A percentile compares a stretch with the other conserved stretches of the same genome.
phyloP scores from a whole-genome alignment of 92 coral and sea anemone species.

The Paragorgia papillata region DNA sequence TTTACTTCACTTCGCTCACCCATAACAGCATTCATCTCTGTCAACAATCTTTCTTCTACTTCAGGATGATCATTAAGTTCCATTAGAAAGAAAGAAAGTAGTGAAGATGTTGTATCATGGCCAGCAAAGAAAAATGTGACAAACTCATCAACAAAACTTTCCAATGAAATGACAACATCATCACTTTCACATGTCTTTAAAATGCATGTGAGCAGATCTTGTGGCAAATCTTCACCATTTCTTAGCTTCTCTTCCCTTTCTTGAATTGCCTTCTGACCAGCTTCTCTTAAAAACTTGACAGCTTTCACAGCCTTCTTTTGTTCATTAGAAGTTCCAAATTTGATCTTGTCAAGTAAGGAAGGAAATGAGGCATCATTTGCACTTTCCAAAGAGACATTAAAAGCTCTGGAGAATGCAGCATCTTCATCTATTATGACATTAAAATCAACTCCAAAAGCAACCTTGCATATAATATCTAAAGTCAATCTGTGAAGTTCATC shows the following conservation, averaged over 20 bases:
- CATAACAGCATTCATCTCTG: slow-evolving; percentile 64
- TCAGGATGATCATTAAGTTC: slow-evolving; percentile 66
- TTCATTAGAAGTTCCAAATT: slow-evolving; percentile 65
- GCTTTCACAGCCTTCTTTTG: slow-evolving; percentile 72
- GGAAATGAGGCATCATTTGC: slow-evolving; percentile 55
- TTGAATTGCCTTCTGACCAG: slow-evolving; percentile 75
- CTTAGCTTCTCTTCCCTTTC: slow-evolving; percentile 58
- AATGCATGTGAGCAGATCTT: slow-evolving; percentile 65
- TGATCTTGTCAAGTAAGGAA: slow-evolving; percentile 56
- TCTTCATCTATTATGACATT: slow-evolving; percentile 60
- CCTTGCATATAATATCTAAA: slow-evolving; percentile 75
- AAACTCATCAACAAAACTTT: slow-evolving; percentile 78
- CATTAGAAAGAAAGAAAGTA: slow-evolving; percentile 58
- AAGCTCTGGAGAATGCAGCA: slow-evolving; percentile 64
- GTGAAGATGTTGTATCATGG: slow-evolving; percentile 65
- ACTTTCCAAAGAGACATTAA: slow-evolving; percentile 57
- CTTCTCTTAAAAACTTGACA: slow-evolving; percentile 74
- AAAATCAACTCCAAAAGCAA: slow-evolving; percentile 76
- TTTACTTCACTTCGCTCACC: slow-evolving; percentile 50
- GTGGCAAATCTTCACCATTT: slow-evolving; percentile 56
- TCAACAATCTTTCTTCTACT: slow-evolving; percentile 62
- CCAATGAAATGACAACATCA: slow-evolving; percentile 55
- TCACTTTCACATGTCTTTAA: slow-evolving; percentile 49
- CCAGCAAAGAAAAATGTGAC: slow-evolving; percentile 73
- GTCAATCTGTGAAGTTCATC: slow-evolving; percentile 64